Conservation (phyloP, 2,797 vertebrate species). For the Hippopotamyrus pictus region DNA sequence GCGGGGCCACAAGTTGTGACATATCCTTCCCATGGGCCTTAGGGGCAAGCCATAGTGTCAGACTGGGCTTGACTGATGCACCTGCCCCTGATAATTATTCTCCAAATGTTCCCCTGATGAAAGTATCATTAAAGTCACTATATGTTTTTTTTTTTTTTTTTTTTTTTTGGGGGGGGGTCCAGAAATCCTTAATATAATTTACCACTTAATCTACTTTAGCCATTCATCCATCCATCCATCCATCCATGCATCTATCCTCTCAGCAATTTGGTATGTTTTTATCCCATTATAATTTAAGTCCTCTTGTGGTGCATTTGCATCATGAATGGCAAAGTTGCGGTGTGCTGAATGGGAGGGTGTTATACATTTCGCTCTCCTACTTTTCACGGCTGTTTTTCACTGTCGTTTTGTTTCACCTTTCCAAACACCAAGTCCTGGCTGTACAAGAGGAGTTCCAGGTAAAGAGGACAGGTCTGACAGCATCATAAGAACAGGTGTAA, state of each 20-base stretch:
- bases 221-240: background rate
- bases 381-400: background rate
- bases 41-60: slow-evolving; percentile 31
- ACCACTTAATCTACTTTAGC: background rate
- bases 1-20: slow-evolving; percentile 53
- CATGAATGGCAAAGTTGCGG: background rate
- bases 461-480: background rate
- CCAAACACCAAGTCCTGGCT: background rate
- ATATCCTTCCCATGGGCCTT: slow-evolving; percentile 42
- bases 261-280: background rate
- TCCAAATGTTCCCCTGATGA: background rate
- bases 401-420: background rate
- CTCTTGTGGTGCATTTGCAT: background rate
- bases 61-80: slow-evolving; percentile 11
- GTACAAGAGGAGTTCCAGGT: background rate
- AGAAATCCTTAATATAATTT: background rate
- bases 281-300: background rate
- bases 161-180: too few relatives aligned
- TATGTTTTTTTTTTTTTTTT: background rate
- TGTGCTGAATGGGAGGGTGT: background rate
- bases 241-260: background rate
- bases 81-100: slow-evolving; percentile 23
- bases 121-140: background rate
- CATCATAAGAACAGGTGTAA: background rate
- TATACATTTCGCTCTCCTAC: background rate